These are phyloP conservation scores for Actinernus sp. DNA, from an alignment of 92 coral and sea anemone species.

Conservation along the genomic window DNA sequence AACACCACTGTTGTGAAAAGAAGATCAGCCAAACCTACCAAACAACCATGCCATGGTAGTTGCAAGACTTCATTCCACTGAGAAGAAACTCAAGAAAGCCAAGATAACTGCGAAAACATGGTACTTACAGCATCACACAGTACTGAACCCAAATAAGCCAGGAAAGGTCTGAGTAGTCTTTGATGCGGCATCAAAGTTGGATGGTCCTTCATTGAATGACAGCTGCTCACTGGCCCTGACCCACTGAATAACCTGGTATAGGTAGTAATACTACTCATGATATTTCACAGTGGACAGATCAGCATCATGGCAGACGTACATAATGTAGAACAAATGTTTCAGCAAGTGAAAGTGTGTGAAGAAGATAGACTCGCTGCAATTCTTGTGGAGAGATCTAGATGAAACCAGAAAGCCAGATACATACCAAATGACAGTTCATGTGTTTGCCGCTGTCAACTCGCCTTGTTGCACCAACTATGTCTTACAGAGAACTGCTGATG, in stretches of 20 bases:
- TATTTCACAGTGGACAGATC: conserved; percentile 22
- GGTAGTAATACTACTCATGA: conserved; percentile 36
- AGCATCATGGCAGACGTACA: conserved; percentile 40
- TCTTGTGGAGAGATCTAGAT: conserved; percentile 41
- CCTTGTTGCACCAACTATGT: conserved; percentile 56
- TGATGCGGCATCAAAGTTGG: conserved; percentile 57
- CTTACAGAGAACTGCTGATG: conserved; percentile 38
- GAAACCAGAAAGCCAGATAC: conserved; percentile 12
- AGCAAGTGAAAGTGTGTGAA: conserved; percentile 45
- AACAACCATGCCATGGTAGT: too few relatives aligned
- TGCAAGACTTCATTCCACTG: conserved; percentile 36
- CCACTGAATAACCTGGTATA: conserved; percentile 30
- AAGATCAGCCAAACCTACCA: conserved; percentile 8
- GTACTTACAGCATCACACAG: conserved; percentile 37
- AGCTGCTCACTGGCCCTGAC: conserved; percentile 55
- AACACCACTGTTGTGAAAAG: too few relatives aligned
- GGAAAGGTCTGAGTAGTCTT: conserved; percentile 48
- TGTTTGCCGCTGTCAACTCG: conserved; percentile 35
- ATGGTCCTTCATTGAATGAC: conserved; percentile 45
- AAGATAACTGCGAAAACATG: conserved; percentile 18
- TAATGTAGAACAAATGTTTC: conserved; percentile 56
- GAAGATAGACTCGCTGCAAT: conserved; percentile 50
- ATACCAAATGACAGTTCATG: conserved; percentile 38
- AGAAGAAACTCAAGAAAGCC: conserved; percentile 35
- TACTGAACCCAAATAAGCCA: conserved; percentile 37